A percentile compares a stretch with the other conserved stretches of the same genome.
Evolutionary conservation across 2,888 invertebrate species (phyloP).

Genomic region (Hetaerina titia): DNA sequence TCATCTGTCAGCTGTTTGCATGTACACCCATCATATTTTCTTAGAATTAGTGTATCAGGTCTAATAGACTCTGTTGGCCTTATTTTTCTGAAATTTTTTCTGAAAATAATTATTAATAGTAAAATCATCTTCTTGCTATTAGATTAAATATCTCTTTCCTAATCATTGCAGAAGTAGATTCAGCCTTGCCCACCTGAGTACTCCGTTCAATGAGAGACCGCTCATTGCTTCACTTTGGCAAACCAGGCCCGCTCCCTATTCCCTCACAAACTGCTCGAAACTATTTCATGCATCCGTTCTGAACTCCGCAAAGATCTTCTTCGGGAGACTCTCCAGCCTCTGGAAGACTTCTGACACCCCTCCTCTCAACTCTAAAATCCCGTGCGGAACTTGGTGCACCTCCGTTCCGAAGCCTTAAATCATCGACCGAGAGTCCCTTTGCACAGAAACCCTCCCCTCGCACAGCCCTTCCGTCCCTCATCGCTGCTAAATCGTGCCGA

Average conservation of each 20-base stretch:
- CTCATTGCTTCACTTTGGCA: slow-evolving; percentile 2
- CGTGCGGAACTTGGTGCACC: not conserved
- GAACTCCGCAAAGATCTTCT: slow-evolving; percentile 1
- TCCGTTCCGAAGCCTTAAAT: not conserved
- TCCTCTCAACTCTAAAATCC: not conserved
- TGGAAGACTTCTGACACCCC: not conserved
- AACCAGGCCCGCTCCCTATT: not conserved
- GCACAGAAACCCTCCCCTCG: not conserved
- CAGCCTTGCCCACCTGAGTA: not conserved
- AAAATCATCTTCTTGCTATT: not conserved
- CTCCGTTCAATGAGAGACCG: not conserved
- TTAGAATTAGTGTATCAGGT: too few relatives aligned
- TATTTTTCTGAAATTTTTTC: not conserved
- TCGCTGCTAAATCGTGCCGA: not conserved
- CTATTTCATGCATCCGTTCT: not conserved
- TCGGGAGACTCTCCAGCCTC: not conserved
- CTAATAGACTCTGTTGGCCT: too few relatives aligned
- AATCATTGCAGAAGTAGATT: not conserved
- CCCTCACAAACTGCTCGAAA: not conserved
- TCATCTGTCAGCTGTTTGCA: too few relatives aligned
- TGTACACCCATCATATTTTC: too few relatives aligned
- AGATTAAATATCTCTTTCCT: not conserved
- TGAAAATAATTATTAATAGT: not conserved
- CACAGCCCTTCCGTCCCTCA: not conserved
- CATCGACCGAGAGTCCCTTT: not conserved